Conservation (phyloP, 2,797 vertebrate species). For the Coracias cyanogaster region DNA sequence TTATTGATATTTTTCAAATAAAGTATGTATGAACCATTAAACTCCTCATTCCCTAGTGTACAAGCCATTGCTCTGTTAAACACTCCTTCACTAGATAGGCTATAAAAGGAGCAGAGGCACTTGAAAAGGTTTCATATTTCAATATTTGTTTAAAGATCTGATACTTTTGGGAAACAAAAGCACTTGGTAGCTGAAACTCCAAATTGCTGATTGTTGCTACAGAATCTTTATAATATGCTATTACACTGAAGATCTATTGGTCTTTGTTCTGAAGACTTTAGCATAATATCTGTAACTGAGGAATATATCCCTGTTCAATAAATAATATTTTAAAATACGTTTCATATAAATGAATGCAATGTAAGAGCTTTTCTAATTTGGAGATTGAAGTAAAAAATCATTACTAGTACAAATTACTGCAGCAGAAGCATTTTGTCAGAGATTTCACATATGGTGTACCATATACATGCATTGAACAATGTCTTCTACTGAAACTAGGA, state of each 20-base stretch:
- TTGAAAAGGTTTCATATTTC: conserved; percentile 48
- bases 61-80: conserved; percentile 70
- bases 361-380: background rate
- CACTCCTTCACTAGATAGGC: conserved; percentile 37
- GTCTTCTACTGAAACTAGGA: background rate
- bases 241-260: background rate
- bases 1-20: conserved; percentile 82
- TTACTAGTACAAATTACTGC: background rate
- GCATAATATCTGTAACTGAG: background rate
- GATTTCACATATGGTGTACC: background rate
- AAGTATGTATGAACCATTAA: conserved; percentile 81
- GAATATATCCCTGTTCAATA: background rate
- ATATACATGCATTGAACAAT: background rate
- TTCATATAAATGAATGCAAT: background rate
- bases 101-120: conserved; percentile 64
- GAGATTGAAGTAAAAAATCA: background rate
- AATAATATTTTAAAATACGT: background rate
- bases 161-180: background rate
- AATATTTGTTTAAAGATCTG: conserved; percentile 59
- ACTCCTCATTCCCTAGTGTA: conserved; percentile 65
- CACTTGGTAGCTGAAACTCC: background rate
- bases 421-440: background rate
- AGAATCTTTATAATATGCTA: background rate
- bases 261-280: background rate
- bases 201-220: background rate